Evolutionary conservation across 2,797 vertebrate genomes (phyloP).

Genomic region (Sorex maritimensis): DNA sequence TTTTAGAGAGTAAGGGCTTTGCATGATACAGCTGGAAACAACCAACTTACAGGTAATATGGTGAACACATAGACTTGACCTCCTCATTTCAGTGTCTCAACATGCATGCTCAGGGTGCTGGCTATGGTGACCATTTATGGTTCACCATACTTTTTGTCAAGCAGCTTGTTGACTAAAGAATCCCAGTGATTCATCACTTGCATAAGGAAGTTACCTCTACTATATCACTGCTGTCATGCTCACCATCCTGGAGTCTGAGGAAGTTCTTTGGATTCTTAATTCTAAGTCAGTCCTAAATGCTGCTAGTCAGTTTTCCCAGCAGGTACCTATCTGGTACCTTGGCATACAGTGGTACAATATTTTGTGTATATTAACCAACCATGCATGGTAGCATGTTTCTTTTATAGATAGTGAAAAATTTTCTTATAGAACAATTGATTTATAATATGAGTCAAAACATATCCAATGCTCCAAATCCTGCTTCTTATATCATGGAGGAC

Average conservation of each 20-base stretch:
- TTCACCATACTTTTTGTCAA: neutral
- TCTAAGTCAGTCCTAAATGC: slow-evolving; percentile 5
- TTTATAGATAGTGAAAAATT: neutral
- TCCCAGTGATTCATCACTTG: neutral
- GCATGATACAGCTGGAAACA: neutral
- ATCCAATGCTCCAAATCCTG: neutral
- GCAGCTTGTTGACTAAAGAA: neutral
- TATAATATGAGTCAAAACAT: neutral
- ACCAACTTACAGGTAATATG: neutral
- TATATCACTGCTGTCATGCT: neutral
- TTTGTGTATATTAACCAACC: neutral
- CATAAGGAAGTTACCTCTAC: neutral
- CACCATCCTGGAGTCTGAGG: neutral
- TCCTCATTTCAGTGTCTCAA: neutral
- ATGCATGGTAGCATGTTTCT: slow-evolving; percentile 6
- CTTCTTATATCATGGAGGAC: neutral
- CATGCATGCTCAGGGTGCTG: neutral
- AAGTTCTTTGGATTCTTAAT: neutral
- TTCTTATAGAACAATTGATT: neutral
- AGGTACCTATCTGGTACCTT: neutral
- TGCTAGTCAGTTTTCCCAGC: neutral
- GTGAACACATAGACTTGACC: neutral
- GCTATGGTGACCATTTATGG: neutral
- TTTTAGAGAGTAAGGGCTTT: neutral
- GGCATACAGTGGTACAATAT: neutral